Percentiles rank a stretch among this genome's conserved stretches.
Conservation (phyloP, 1,140 invertebrate genomes). For the Cotesia chilonis region DNA sequence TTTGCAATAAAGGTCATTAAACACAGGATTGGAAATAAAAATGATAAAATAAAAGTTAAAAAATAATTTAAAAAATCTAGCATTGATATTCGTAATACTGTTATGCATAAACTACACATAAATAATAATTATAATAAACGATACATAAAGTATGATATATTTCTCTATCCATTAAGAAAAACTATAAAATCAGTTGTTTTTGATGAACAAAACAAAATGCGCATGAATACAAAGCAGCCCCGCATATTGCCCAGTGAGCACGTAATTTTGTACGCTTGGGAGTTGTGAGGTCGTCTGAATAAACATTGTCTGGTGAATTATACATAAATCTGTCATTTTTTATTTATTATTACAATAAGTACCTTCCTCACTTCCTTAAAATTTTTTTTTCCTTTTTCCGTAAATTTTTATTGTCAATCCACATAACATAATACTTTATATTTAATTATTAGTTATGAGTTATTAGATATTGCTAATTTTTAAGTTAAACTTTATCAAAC, state of each 20-base stretch:
- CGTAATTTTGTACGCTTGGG: conserved; percentile 71
- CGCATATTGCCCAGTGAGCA: conserved; percentile 68
- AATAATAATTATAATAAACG: conserved; percentile 67
- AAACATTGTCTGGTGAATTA: conserved; percentile 76
- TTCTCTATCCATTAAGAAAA: conserved; percentile 66
- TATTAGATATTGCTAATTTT: neutral
- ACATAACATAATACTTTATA: too few relatives aligned
- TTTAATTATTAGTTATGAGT: neutral
- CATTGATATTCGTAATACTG: conserved; percentile 67
- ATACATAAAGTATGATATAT: conserved; percentile 68
- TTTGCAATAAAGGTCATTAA: neutral
- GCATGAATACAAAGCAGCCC: conserved; percentile 62
- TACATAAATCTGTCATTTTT: conserved; percentile 56
- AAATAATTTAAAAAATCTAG: conserved; percentile 50
- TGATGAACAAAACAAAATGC: conserved; percentile 52
- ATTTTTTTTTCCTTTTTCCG: neutral
- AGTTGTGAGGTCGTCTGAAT: conserved; percentile 76
- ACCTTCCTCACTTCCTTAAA: conserved; percentile 23
- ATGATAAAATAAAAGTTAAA: conserved; percentile 31
- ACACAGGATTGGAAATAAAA: conserved; percentile 22
- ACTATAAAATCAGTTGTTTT: conserved; percentile 57
- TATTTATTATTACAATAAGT: conserved; percentile 44
- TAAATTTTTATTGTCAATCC: neutral
- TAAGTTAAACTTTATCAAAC: too few relatives aligned
- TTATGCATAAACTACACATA: conserved; percentile 68